Conservation (phyloP, 2,113 vertebrate genomes). For the Lynx canadensis region DNA sequence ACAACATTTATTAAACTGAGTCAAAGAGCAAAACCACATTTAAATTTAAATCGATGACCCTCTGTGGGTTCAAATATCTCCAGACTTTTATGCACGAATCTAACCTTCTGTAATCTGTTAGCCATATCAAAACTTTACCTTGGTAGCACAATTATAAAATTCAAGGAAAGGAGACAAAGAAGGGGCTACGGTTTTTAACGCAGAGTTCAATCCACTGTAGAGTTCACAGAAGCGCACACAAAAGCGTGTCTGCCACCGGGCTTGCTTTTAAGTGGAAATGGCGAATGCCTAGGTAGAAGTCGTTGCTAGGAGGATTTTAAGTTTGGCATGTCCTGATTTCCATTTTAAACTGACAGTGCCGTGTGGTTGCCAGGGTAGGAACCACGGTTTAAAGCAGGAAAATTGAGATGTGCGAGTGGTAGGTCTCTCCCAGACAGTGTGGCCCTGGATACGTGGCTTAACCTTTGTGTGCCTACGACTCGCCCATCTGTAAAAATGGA, state of each 20-base stretch:
- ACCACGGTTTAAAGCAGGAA: background rate
- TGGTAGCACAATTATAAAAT: slow-evolving; percentile 12
- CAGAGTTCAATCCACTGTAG: background rate
- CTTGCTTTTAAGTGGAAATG: background rate
- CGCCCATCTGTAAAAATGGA: slow-evolving; percentile 54
- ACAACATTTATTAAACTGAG: background rate
- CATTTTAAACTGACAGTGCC: background rate
- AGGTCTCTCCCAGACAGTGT: background rate
- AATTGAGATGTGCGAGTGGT: background rate
- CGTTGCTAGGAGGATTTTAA: background rate
- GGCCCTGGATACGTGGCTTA: slow-evolving; percentile 7
- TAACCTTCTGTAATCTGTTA: background rate
- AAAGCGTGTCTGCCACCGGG: background rate
- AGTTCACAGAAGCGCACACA: background rate
- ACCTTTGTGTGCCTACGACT: background rate
- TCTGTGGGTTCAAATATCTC: background rate
- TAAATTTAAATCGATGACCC: background rate
- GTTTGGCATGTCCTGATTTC: slow-evolving; percentile 7
- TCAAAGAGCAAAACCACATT: background rate
- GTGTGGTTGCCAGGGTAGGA: background rate
- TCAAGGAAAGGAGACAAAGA: background rate
- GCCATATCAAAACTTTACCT: background rate
- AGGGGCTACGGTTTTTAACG: background rate
- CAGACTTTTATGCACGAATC: background rate
- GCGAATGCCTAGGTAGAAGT: background rate